These are phyloP conservation scores for Pelecanoides urinatrix DNA, from an alignment of 2,113 vertebrate species.

Conservation along the genomic window DNA sequence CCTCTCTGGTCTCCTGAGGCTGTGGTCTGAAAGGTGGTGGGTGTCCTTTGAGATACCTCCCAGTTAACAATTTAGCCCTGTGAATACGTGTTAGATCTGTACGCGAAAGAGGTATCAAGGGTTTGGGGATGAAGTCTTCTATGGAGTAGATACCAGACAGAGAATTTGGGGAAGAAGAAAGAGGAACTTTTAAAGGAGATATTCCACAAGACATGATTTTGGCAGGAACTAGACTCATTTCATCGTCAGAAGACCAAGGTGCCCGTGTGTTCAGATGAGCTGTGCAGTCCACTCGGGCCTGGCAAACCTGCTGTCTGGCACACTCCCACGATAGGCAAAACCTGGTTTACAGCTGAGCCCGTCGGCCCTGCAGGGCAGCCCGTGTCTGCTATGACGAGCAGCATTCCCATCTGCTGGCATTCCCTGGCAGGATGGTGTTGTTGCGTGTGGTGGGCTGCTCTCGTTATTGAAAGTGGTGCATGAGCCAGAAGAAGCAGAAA, in stretches of 20 bases:
- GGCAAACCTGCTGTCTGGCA: neutral
- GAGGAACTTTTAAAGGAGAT: neutral
- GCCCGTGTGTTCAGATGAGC: neutral
- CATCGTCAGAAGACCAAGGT: neutral
- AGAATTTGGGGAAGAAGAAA: neutral
- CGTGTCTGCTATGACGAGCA: neutral
- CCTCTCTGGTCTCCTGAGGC: neutral
- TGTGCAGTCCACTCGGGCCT: neutral
- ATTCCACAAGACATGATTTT: neutral
- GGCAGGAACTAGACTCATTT: neutral
- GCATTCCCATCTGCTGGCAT: neutral
- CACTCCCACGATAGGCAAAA: neutral
- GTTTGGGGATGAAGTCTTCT: neutral
- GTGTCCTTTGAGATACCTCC: neutral
- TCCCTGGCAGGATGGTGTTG: neutral
- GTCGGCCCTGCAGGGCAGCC: neutral
- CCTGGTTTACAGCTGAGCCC: neutral
- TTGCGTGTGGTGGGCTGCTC: fast-evolving
- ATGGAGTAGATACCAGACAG: neutral
- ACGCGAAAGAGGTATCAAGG: neutral
- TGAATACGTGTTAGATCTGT: neutral
- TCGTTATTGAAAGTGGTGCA: neutral
- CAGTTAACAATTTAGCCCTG: neutral
- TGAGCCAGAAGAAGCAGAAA: neutral
- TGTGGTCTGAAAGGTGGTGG: neutral